Evolutionary conservation across 1,140 invertebrate species (phyloP), one percentile per base, ranked within the genome.

Genomic region (Samia ricini): DNA sequence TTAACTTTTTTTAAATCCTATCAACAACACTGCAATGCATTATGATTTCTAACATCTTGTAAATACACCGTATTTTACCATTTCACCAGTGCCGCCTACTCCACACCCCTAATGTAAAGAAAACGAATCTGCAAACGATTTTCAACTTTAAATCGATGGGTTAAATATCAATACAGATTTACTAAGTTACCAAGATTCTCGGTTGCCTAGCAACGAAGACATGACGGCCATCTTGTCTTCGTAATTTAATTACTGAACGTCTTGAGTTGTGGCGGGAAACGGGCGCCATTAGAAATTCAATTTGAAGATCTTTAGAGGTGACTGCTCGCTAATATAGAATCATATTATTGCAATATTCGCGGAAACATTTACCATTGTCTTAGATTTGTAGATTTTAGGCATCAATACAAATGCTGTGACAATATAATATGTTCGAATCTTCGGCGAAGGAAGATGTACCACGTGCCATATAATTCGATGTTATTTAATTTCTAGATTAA

Each of bases 121-220:
- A 42, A 10, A 42, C n/a, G 33, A 15, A 42, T 15, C 4, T 42
- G 33, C 33, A 42, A 12, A 15, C 33, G 4, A 42, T 42, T 42
- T 42, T 42, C 33, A 42, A 42, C 33, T 42, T 42, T 42, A 42
- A 15, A 10, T 15, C 33, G 3, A 0, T 0, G 8, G 4, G 33
- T 15, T 42, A 42, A 4, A 42, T 12, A 4, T 10, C 33, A 42
- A 42, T 15, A 42, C 0, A 42, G 33, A 15, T 10, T 42, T 12
- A 15, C 15, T 12, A 15, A 8, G 10, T 42, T 15, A 4, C 33
- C 15, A 42, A 42, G 33, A 42, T 12, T 7, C n/a, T 15, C 33
- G 18, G 60, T 59, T 58, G 60, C 59, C 26, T 29, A 58, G 60
- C 60, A 62, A 62, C 60, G 15, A 49, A 62, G 60, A 24, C 64